Evolutionary conservation across 2,797 vertebrate genomes (phyloP), one percentile per base, ranked within the genome.

Genomic region (Varecia variegata): DNA sequence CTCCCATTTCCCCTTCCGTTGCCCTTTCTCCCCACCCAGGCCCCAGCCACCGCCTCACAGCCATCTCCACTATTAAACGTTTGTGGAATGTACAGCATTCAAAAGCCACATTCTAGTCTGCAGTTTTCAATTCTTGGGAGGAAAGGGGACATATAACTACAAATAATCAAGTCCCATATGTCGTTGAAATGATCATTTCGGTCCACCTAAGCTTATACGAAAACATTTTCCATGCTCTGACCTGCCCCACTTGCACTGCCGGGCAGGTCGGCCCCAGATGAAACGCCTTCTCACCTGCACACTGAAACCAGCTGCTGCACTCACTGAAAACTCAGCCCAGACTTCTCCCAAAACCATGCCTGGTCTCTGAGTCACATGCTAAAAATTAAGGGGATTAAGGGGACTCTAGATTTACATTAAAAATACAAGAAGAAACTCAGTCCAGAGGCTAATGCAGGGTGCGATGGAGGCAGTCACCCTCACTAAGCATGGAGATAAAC

Each of bases 161-260:
- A 43, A 85, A 89, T 40, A 87, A 47, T 54, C 52, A 87, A 89
- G 60, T 70, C 62, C 10, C 4, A 65, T 52, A 60, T 32, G 43
- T 70, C 67, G 27, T 6, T 83, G 30, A 81, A 76, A 92, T 7
- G 1, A 70, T 65, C 54, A 32, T 7, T 81, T 83, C 0, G 4
- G 21, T 84, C 70, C 67, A 52, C 73, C 52, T 38, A 67, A 7
- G 35, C 79, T 67, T 77, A 35, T 17, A 83, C 1, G n/a, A 21
- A 81, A 70, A 86, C 15, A 27, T 52, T 20, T 71, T 50, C 65
- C 6, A 0, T 0, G 5, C 6, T 86, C 82, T 60, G 4, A 50
- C 15, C 30, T 47, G 20, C 18, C 47, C 35, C 0, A 10, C 35
- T 27, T 21, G 14, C n/a, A 43, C 30, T 1, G 4, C 3, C 8